phyloP scores from a whole-genome alignment of 2,113 vertebrate genomes.

The Rostratula benghalensis region DNA sequence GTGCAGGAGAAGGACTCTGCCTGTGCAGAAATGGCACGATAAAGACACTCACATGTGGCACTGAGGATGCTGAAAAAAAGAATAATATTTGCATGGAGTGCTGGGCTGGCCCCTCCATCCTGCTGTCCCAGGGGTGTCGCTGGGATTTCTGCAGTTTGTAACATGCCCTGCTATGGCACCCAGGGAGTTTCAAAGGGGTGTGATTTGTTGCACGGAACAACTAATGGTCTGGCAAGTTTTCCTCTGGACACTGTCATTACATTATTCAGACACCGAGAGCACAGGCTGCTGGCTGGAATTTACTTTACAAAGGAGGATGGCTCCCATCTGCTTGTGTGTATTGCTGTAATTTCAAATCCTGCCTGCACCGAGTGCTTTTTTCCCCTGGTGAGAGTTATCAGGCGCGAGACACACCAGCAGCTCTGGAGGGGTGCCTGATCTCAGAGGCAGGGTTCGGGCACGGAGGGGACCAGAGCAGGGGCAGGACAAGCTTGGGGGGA shows the following conservation, averaged over 20 bases:
- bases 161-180: not conserved
- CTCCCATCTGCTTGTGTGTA: not conserved
- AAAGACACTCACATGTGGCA: not conserved
- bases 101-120: not conserved
- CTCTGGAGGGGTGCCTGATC: not conserved
- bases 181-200: not conserved
- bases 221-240: not conserved
- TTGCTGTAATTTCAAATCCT: not conserved
- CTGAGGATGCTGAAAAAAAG: not conserved
- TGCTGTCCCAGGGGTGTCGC: not conserved
- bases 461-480: not conserved
- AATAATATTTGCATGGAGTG: not conserved
- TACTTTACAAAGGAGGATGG: not conserved
- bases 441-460: not conserved
- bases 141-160: not conserved
- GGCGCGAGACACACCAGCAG: not conserved
- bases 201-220: not conserved
- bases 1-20: not conserved
- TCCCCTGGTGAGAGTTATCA: not conserved
- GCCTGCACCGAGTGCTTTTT: not conserved
- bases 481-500: not conserved
- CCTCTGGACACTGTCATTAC: not conserved
- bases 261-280: not conserved
- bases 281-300: not conserved
- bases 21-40: not conserved